A percentile compares a stretch with the other conserved stretches of the same genome.
phyloP scores from a whole-genome alignment of 2,113 vertebrate genomes.

The Microtus pennsylvanicus region DNA sequence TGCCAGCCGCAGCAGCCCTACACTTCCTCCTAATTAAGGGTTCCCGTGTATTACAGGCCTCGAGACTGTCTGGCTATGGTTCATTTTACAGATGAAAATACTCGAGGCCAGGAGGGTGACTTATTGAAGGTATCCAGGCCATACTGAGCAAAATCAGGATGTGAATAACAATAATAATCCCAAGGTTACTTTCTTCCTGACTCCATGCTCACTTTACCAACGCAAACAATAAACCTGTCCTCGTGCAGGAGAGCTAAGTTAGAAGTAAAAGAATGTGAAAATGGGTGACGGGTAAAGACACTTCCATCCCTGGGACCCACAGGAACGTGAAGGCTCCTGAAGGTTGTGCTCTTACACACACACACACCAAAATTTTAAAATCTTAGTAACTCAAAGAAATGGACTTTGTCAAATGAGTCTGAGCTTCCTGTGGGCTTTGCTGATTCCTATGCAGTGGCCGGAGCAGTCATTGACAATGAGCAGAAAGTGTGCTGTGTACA shows the following conservation, averaged over 20 bases:
- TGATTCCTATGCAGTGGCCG: neutral
- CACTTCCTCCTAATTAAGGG: neutral
- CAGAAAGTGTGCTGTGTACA: neutral
- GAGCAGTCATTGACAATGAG: neutral
- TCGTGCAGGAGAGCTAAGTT: neutral
- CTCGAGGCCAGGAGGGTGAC: neutral
- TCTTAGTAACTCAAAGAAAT: neutral
- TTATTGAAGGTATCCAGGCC: neutral
- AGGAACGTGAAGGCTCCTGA: neutral
- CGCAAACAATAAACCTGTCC: neutral
- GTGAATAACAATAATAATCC: neutral
- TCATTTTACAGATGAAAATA: conserved; percentile 36
- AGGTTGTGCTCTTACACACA: neutral
- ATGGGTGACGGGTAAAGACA: neutral
- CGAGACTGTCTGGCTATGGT: neutral
- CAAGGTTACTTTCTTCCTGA: neutral
- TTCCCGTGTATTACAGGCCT: neutral
- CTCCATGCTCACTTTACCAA: no score
- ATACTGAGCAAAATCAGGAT: neutral
- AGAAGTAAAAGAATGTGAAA: neutral
- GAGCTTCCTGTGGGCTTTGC: neutral
- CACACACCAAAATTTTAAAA: neutral
- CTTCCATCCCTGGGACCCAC: neutral
- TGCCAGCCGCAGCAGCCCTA: neutral
- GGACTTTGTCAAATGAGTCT: neutral